Evolutionary conservation across 2,797 vertebrate genomes (phyloP), one percentile per base, ranked within the genome.

Genomic region (Myiotriccus ornatus): DNA sequence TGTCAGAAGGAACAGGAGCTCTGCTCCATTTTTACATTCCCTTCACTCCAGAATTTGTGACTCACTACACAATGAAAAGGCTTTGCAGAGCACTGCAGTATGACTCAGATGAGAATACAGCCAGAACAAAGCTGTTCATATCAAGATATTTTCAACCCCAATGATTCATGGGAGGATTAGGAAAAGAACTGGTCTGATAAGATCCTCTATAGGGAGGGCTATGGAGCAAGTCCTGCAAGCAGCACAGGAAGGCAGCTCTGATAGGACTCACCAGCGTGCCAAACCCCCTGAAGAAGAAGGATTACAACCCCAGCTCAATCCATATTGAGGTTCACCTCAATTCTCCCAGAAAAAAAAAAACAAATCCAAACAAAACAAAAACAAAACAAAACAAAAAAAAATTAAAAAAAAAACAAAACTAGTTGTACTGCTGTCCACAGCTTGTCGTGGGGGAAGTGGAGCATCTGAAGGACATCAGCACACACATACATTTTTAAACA

Each of bases 71-170:
- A 97, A 95, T 93, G 92, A 97, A 96, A 95, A 96, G 93, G 90
- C 91, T 96, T 96, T 95, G 95, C 94, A 90, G 93, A 96, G 90
- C 94, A 96, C 96, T 96, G 92, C 96, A 96, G 94, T 90, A 96
- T 97, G 97, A 97, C 91, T 97, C 97, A 97, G 93, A 95, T 91
- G 85, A 96, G 95, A 91, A 79, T 70, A 95, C 52, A 92, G 92
- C 78, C 93, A 92, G 94, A 93, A 95, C 70, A 93, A 91, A 89
- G 92, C 90, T 84, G 90, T 93, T 95, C 87, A 46, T 78, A 95
- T 92, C 88, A 80, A 95, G 95, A 91, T 89, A 94, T 92, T 87
- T 88, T 77, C 90, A 95, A 83, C 34, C 91, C 73, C 19, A 94
- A 19, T 89, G 93, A 97, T 93, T 94, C 95, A 95, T 12, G 70